Evolutionary conservation across 2,888 invertebrate species (phyloP), one percentile per base, ranked within the genome.

Genomic region (Scaptomyza flava): DNA sequence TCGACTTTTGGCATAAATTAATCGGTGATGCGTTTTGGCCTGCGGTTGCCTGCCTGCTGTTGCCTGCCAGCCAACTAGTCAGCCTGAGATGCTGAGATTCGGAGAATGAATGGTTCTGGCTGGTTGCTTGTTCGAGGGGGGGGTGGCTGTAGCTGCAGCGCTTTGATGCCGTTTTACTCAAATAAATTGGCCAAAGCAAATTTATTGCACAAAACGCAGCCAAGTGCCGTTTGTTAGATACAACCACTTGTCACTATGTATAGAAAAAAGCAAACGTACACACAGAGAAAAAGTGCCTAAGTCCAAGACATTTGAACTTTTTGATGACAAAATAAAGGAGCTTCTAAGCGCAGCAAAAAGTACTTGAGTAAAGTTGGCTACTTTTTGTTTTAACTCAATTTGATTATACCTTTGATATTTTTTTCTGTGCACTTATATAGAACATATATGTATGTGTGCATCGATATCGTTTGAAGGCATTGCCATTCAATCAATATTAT

Each of bases 401-500:
- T 34, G 11, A 11, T 9, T 11, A 34, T 4, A 11, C 12, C 11
- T 34, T 34, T 4, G 9, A 36, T n/a, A 6, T 36, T 7, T n/a
- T 38, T 41, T 9, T 17, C 9, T 41, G 41, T 17, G 9, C 17
- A 38, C 14, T n/a, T 38, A 8, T 14, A 3, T 6, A 14, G 1
- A 7, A 14, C 36, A 14, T 36, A 36, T n/a, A 36, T 14, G n/a
- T 38, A 8, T 7, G 23, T 53, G 31, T 43, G 47, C 34, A 30
- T 53, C 46, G 43, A 53, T 53, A 34, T 51, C 36, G 54, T n/a
- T 48, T 62, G 66, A 59, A 42, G 57, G 27, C 59, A 60, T 50
- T 78, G 77, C 65, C 84, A 69, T 83, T 83, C 87, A 83, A 83
- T 83, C 83, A 83, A 87, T 87, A 84, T 83, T 86, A 86, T 86